Percentiles rank a stretch among this genome's conserved stretches.
Conservation (phyloP, 2,797 vertebrate genomes). For the Enteromius mattozi region DNA sequence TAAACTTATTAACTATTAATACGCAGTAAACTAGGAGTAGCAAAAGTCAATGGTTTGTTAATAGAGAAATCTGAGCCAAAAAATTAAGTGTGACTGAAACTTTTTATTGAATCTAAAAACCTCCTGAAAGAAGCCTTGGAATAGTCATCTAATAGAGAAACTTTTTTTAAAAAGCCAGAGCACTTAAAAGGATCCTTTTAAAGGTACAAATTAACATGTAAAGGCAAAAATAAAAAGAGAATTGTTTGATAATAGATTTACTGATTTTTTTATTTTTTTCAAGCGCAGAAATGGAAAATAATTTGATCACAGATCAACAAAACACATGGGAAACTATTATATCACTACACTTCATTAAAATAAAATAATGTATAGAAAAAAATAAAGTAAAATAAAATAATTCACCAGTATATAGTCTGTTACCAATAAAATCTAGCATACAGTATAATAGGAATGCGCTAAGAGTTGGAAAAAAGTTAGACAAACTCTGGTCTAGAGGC, state of each 20-base stretch:
- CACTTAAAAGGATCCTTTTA: not conserved
- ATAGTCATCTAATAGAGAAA: not conserved
- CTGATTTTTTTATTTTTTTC: not conserved
- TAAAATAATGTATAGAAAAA: not conserved
- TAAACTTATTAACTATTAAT: too few species aligned
- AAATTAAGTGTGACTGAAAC: not conserved
- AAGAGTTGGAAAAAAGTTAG: not conserved
- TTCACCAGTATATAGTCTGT: not conserved
- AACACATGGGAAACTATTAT: not conserved
- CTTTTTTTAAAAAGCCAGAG: not conserved
- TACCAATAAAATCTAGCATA: not conserved
- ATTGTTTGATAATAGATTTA: not conserved
- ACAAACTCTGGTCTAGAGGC: not conserved
- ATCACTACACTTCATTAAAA: not conserved
- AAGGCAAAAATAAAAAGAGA: not conserved
- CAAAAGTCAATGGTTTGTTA: too few species aligned
- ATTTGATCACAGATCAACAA: not conserved
- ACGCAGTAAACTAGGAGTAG: too few species aligned
- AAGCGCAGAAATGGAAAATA: not conserved
- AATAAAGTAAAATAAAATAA: not conserved
- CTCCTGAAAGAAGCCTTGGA: not conserved
- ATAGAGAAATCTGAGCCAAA: too few species aligned
- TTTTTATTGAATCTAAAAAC: not conserved
- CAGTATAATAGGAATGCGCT: not conserved
- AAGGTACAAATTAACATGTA: not conserved